Conservation (phyloP, 2,797 vertebrate species). For the Microctenopoma steveboyesi region DNA sequence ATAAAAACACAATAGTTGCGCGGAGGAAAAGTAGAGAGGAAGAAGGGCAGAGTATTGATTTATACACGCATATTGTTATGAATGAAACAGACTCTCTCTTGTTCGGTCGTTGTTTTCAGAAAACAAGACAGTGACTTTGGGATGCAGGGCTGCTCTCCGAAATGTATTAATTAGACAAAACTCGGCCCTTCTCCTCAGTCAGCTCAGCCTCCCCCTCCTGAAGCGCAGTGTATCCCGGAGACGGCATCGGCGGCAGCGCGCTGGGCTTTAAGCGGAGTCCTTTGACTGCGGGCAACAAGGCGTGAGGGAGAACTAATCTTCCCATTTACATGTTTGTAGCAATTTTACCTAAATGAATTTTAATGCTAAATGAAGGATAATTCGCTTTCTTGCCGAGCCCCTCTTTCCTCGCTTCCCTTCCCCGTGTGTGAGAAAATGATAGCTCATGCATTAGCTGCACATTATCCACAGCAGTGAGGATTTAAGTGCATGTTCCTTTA, state of each 20-base stretch:
- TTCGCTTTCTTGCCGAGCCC: constrained; percentile 84
- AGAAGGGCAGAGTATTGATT: constrained; percentile 74
- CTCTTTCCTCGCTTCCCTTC: constrained; percentile 31
- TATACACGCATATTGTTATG: constrained; percentile 75
- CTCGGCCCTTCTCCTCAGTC: constrained; percentile 37
- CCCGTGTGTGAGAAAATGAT: constrained; percentile 55
- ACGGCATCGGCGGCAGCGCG: constrained; percentile 85
- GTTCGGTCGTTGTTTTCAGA: constrained; percentile 54
- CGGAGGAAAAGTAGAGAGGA: constrained; percentile 49
- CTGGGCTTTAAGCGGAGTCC: constrained; percentile 89
- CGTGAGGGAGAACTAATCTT: constrained; percentile 97
- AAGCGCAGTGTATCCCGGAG: constrained; percentile 86
- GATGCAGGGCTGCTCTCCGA: constrained; percentile 54
- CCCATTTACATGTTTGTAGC: constrained; percentile 95
- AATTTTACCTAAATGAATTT: constrained; percentile 97
- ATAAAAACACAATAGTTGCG: constrained; percentile 78
- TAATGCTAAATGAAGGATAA: constrained; percentile 85
- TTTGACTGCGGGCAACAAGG: constrained; percentile 95
- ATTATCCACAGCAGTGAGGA: constrained; percentile 60
- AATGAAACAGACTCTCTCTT: constrained; percentile 71
- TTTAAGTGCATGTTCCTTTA: constrained; percentile 53
- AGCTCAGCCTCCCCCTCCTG: constrained; percentile 72
- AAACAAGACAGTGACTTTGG: constrained; percentile 48
- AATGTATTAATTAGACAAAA: constrained; percentile 68
- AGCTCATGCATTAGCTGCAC: constrained; percentile 74